phyloP scores from a whole-genome alignment of 2,888 invertebrate species.

The Eucera pruinosa region DNA sequence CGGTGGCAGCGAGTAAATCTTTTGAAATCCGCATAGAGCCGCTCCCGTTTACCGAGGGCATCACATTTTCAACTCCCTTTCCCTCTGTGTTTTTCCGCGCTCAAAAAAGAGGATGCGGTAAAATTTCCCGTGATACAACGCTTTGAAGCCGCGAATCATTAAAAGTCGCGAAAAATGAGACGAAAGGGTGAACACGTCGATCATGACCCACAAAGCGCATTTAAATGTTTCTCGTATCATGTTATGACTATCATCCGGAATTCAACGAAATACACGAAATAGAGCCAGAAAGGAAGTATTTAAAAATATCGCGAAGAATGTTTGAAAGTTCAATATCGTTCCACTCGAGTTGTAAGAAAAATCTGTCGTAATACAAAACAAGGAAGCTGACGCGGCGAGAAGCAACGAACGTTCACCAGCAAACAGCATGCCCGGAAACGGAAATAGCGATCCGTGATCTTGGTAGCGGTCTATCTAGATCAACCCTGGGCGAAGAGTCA shows the following conservation, averaged over 20 bases:
- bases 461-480: conserved; percentile 7
- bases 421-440: conserved; percentile 36
- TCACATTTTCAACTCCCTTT: conserved; percentile 19
- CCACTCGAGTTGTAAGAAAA: too few species aligned
- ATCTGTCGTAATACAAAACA: too few species aligned
- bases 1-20: conserved; percentile 36
- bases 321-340: not conserved
- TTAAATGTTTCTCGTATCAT: not conserved
- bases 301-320: not conserved
- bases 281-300: not conserved
- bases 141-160: conserved; percentile 44
- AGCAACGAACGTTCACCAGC: conserved; percentile 9
- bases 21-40: conserved; percentile 40
- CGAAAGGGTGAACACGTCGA: not conserved
- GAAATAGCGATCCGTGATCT: conserved; percentile 37
- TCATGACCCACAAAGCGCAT: not conserved
- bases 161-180: conserved; percentile 38
- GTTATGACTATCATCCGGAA: too few species aligned
- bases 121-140: conserved; percentile 17
- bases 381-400: conserved; percentile 19
- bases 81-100: not conserved
- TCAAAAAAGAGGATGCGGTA: not conserved
- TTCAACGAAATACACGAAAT: not conserved
- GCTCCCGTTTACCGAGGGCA: conserved; percentile 33
- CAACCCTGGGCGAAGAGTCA: conserved; percentile 1